Conservation (phyloP, 2,113 vertebrate species). For the Macheiramphus alcinus region DNA sequence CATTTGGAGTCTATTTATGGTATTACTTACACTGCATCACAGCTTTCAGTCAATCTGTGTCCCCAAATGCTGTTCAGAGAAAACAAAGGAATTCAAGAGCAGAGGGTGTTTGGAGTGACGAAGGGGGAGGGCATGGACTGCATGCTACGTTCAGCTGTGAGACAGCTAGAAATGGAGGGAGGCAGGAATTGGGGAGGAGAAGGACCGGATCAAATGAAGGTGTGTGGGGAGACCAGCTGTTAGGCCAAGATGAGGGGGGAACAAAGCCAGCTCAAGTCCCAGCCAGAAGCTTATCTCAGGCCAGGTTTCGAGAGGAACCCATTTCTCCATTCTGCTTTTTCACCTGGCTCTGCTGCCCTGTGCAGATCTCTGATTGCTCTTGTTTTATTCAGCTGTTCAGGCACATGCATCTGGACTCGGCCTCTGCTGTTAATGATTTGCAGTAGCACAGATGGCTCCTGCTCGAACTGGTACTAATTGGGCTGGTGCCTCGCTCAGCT, state of each 20-base stretch:
- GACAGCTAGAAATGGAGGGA: not conserved
- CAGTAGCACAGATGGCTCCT: not conserved
- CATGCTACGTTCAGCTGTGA: not conserved
- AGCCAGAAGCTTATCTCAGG: not conserved
- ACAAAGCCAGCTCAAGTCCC: not conserved
- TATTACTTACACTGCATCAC: not conserved
- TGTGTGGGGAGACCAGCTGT: not conserved
- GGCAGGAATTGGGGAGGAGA: not conserved
- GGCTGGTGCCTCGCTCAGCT: not conserved
- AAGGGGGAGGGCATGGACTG: not conserved
- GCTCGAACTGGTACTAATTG: not conserved
- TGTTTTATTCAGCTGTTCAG: not conserved
- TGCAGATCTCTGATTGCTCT: not conserved
- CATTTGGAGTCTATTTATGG: constrained; percentile 31
- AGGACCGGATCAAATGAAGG: not conserved
- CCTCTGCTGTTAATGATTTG: not conserved
- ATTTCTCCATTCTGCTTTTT: not conserved
- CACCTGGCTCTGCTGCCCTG: not conserved
- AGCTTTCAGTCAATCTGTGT: constrained; percentile 41
- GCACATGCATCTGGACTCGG: not conserved
- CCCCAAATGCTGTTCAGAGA: not conserved
- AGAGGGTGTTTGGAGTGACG: not conserved
- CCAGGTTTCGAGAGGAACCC: not conserved
- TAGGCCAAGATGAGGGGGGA: not conserved
- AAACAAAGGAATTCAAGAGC: not conserved